These are phyloP conservation scores for Stramonita haemastoma DNA, from an alignment of 2,888 invertebrate genomes.

Conservation along the genomic window DNA sequence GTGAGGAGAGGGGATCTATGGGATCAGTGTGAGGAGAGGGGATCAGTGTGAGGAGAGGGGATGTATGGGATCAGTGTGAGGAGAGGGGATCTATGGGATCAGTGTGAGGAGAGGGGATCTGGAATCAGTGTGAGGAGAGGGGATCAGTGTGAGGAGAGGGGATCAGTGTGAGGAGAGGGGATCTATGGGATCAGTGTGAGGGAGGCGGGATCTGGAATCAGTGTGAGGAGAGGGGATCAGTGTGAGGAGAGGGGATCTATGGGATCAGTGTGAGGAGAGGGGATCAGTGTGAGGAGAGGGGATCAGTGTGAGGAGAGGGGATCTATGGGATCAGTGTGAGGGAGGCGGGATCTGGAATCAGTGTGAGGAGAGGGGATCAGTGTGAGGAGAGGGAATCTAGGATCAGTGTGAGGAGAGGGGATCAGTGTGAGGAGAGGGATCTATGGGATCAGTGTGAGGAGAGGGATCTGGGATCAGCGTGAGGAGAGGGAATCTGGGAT, in stretches of 20 bases:
- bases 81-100: not conserved
- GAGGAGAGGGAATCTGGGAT: not conserved
- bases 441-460: not conserved
- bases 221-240: not conserved
- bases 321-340: not conserved
- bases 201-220: not conserved
- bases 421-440: not conserved
- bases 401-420: not conserved
- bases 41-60: not conserved
- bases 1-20: not conserved
- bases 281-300: not conserved
- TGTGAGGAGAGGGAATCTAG: too few species aligned
- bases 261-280: not conserved
- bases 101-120: not conserved
- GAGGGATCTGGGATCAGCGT: not conserved
- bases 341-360: not conserved
- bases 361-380: not conserved
- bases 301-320: not conserved
- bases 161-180: not conserved
- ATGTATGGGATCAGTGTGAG: not conserved
- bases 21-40: not conserved
- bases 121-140: not conserved
- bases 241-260: not conserved
- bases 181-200: not conserved
- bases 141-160: not conserved